These are phyloP conservation scores for Panthera leo DNA, from an alignment of 2,113 vertebrate genomes.

Conservation along the genomic window DNA sequence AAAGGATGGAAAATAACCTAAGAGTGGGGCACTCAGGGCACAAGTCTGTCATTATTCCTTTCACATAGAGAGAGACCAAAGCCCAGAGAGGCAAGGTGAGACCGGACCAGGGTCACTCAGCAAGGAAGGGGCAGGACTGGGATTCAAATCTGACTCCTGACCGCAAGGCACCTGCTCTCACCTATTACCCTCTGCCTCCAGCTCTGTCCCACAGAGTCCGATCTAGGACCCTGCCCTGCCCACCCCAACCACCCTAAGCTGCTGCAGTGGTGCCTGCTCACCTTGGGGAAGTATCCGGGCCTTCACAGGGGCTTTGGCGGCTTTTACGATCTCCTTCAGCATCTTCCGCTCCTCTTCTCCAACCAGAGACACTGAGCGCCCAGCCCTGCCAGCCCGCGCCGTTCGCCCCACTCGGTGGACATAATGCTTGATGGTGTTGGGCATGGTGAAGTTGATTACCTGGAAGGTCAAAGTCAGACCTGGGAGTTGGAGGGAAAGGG, in stretches of 20 bases:
- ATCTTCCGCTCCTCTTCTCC: constrained; percentile 96
- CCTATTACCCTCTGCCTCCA: neutral
- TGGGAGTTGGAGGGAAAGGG: neutral
- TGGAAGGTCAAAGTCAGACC: constrained; percentile 62
- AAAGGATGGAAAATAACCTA: neutral
- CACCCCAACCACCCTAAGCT: neutral
- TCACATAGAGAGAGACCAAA: neutral
- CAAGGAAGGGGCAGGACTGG: neutral
- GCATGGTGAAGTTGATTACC: constrained; percentile 99
- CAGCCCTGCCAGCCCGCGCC: constrained; percentile 92
- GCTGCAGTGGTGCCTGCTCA: constrained; percentile 63
- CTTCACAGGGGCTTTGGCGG: constrained; percentile 92
- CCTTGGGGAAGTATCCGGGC: constrained; percentile 95
- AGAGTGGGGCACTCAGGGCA: neutral
- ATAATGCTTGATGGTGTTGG: constrained; percentile 95
- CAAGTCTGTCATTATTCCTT: neutral
- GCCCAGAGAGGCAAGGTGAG: neutral
- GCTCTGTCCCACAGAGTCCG: neutral
- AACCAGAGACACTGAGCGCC: constrained; percentile 95
- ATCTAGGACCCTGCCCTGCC: neutral
- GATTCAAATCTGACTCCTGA: neutral
- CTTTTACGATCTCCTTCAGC: constrained; percentile 96
- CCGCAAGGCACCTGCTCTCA: neutral
- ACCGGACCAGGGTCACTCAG: neutral
- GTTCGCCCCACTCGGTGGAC: constrained; percentile 97